Evolutionary conservation across 2,797 vertebrate species (phyloP).

Genomic region (Hypotaenidia okinawae): DNA sequence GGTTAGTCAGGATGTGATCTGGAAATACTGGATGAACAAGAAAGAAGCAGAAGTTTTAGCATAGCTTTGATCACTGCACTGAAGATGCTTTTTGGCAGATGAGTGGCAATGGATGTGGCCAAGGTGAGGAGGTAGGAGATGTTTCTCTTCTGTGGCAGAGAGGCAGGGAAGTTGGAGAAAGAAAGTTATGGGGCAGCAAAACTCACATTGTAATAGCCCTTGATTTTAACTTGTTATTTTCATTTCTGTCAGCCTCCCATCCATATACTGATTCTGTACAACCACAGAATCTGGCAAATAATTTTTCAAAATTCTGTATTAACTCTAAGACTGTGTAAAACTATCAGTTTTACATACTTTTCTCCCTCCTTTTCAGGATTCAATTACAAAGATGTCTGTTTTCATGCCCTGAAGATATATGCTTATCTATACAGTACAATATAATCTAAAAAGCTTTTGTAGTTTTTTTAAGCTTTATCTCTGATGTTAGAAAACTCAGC

Average conservation of each 20-base stretch:
- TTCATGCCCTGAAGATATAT: slow-evolving; percentile 42
- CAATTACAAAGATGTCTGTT: slow-evolving; percentile 26
- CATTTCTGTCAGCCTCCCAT: background rate
- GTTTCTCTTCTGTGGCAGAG: background rate
- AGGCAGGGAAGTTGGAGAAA: background rate
- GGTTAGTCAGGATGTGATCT: background rate
- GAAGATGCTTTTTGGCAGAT: background rate
- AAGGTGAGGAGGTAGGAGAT: background rate
- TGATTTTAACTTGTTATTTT: background rate
- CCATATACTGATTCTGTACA: background rate
- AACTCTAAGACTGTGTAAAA: background rate
- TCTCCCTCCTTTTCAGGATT: background rate
- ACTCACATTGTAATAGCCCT: background rate
- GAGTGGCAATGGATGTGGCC: background rate
- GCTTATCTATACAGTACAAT: background rate
- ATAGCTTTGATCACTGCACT: background rate
- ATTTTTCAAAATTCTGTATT: background rate
- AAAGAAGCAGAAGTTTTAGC: background rate
- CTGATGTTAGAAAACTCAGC: slow-evolving; percentile 38
- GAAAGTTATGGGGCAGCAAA: background rate
- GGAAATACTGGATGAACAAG: slow-evolving; percentile 2
- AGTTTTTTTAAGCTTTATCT: slow-evolving; percentile 39
- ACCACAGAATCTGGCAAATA: background rate
- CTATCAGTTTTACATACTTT: background rate
- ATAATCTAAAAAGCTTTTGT: slow-evolving; percentile 47